Percentiles rank a stretch among this genome's conserved stretches.
phyloP scores from a whole-genome alignment of 2,888 invertebrate species.

The Elegia similella region DNA sequence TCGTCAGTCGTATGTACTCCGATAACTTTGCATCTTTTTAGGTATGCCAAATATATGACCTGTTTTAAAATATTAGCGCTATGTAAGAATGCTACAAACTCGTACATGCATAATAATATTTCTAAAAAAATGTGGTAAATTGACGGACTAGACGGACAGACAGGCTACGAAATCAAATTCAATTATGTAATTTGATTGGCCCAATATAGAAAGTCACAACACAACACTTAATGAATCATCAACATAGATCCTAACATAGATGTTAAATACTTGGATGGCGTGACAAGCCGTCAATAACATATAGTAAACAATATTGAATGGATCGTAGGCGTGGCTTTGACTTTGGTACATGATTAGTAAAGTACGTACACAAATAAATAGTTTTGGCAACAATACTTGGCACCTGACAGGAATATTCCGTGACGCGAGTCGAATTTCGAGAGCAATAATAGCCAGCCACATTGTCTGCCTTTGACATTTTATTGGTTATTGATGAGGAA shows the following conservation, averaged over 20 bases:
- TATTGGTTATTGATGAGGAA: neutral
- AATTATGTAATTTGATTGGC: neutral
- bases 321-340: constrained; percentile 11
- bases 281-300: neutral
- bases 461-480: neutral
- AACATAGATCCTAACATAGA: neutral
- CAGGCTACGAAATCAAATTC: too few species aligned
- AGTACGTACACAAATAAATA: constrained; percentile 25
- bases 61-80: too few species aligned
- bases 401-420: constrained; percentile 26
- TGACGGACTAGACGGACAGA: too few species aligned
- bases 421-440: neutral
- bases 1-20: too few species aligned
- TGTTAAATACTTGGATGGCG: neutral
- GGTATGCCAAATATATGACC: too few species aligned
- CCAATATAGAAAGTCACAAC: neutral
- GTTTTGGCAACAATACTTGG: constrained; percentile 36
- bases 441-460: neutral
- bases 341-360: constrained; percentile 20
- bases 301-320: neutral
- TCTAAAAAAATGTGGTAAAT: too few species aligned
- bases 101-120: too few species aligned
- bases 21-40: neutral
- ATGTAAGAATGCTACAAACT: too few species aligned
- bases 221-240: neutral